Evolutionary conservation across 2,797 vertebrate species (phyloP).

Genomic region (Syncerus caffer): DNA sequence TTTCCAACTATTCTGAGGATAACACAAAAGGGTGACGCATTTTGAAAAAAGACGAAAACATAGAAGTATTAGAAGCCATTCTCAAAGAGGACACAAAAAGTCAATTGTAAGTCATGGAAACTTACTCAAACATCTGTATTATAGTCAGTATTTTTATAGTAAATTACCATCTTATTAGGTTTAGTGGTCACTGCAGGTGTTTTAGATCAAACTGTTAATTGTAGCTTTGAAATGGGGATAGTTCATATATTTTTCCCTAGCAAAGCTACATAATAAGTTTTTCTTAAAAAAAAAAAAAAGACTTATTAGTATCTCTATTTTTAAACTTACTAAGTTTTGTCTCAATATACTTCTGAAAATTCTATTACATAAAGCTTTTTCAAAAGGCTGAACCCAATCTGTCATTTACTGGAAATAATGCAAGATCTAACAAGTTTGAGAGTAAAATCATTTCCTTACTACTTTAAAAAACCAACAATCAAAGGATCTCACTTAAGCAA

Average conservation of each 20-base stretch:
- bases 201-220: slow-evolving; percentile 15
- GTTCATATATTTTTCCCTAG: background rate
- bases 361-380: slow-evolving; percentile 26
- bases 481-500: background rate
- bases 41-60: slow-evolving; percentile 36
- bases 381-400: background rate
- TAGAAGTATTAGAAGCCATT: background rate
- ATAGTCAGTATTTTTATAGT: background rate
- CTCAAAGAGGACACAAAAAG: background rate
- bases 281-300: background rate
- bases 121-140: background rate
- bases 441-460: background rate
- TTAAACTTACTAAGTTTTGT: background rate
- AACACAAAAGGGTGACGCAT: background rate
- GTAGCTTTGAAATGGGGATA: background rate
- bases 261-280: background rate
- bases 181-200: background rate
- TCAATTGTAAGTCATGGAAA: background rate
- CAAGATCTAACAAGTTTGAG: background rate
- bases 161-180: background rate
- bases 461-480: background rate
- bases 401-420: slow-evolving; percentile 6
- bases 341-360: slow-evolving; percentile 27
- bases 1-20: slow-evolving; percentile 15
- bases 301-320: slow-evolving; percentile 2